phyloP scores from a whole-genome alignment of 2,113 vertebrate genomes.

The Seriola dumerili region DNA sequence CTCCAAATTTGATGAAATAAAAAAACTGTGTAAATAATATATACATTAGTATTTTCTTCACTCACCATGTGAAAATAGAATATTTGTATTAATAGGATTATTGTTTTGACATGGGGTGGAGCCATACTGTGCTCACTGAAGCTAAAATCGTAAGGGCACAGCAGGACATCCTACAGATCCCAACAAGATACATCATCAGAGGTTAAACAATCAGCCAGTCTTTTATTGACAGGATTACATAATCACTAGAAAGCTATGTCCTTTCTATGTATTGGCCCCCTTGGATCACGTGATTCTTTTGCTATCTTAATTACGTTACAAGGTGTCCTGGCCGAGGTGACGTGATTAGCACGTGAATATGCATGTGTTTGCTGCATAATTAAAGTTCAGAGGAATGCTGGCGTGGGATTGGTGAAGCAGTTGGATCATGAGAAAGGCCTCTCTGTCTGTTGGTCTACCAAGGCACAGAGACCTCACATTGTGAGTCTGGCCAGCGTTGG shows the following conservation, averaged over 20 bases:
- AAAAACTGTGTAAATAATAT: neutral
- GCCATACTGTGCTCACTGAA: slow-evolving; percentile 27
- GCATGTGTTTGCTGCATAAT: slow-evolving; percentile 73
- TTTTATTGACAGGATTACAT: slow-evolving; percentile 49
- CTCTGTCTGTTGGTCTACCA: slow-evolving; percentile 78
- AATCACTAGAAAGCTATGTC: slow-evolving; percentile 33
- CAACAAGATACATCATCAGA: slow-evolving; percentile 22
- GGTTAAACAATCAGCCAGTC: slow-evolving; percentile 19
- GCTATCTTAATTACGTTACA: slow-evolving; percentile 55
- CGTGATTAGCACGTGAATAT: slow-evolving; percentile 70
- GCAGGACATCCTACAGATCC: slow-evolving; percentile 4
- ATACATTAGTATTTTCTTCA: neutral
- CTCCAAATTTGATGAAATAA: neutral
- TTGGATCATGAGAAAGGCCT: slow-evolving; percentile 76
- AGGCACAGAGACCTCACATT: slow-evolving; percentile 81
- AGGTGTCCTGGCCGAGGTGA: slow-evolving; percentile 44
- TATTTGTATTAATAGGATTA: slow-evolving; percentile 4
- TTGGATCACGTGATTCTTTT: slow-evolving; percentile 42
- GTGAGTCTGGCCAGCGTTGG: slow-evolving; percentile 72
- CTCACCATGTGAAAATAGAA: neutral
- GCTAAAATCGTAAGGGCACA: slow-evolving; percentile 12
- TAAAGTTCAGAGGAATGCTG: slow-evolving; percentile 72
- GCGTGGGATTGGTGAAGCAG: slow-evolving; percentile 68
- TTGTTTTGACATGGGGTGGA: slow-evolving; percentile 18
- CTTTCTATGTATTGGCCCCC: slow-evolving; percentile 10